These are phyloP conservation scores for Synergus umbraculus DNA, from an alignment of 2,888 invertebrate genomes.

Conservation along the genomic window DNA sequence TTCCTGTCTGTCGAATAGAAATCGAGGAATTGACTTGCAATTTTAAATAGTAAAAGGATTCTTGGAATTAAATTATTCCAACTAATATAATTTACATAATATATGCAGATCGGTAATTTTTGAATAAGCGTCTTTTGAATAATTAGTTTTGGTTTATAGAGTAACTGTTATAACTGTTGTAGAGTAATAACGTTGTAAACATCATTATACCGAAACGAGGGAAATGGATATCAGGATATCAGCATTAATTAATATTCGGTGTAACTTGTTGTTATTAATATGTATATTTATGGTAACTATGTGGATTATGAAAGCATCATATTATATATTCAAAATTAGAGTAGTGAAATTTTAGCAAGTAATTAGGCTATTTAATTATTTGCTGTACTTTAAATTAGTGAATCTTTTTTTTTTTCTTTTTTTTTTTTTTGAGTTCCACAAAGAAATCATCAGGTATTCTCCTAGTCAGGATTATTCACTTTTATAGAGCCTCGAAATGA, in stretches of 20 bases:
- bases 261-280: conserved; percentile 13
- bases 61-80: neutral
- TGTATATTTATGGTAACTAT: neutral
- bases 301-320: neutral
- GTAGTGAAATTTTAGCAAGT: no score
- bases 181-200: conserved; percentile 16
- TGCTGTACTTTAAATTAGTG: neutral
- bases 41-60: neutral
- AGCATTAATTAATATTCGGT: conserved; percentile 3
- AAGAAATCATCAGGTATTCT: conserved; percentile 2
- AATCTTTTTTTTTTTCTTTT: neutral
- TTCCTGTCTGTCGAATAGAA: neutral
- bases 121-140: conserved; percentile 21
- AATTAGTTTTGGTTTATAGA: neutral
- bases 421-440: neutral
- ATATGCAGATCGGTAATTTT: neutral
- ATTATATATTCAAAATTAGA: neutral
- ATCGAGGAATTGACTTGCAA: neutral
- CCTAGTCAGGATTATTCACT: neutral
- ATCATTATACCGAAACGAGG: conserved; percentile 3
- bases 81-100: conserved; percentile 3
- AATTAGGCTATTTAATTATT: no score
- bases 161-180: neutral
- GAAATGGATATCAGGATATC: neutral
- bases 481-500: neutral